Conservation (phyloP, 2,113 vertebrate species). For the Dicerorhinus sumatrensis region DNA sequence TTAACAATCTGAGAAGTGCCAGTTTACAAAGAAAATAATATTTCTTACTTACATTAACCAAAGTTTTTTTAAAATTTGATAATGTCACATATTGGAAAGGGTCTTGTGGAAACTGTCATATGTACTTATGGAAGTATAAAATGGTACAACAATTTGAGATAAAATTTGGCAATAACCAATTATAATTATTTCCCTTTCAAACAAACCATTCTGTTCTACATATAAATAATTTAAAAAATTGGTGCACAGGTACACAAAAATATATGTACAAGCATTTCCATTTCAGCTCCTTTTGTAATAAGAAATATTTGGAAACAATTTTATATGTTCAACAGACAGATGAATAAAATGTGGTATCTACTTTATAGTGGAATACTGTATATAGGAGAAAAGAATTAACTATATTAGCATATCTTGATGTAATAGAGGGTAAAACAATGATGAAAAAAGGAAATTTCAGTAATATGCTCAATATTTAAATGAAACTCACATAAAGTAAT, state of each 20-base stretch:
- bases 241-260: background rate
- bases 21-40: background rate
- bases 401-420: background rate
- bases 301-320: background rate
- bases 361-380: background rate
- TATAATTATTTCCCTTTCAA: background rate
- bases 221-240: background rate
- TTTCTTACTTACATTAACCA: background rate
- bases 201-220: background rate
- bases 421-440: background rate
- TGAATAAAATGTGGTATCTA: background rate
- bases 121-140: background rate
- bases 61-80: background rate
- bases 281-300: background rate
- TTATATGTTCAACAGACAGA: background rate
- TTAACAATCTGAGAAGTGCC: background rate
- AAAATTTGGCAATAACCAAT: background rate
- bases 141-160: background rate
- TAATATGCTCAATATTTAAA: background rate
- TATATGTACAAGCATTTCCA: background rate
- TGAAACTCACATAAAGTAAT: background rate
- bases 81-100: background rate
- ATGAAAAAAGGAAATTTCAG: background rate
- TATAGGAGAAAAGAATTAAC: background rate
- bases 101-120: background rate